A percentile compares a stretch with the other conserved stretches of the same genome.
Conservation (phyloP, 37 sponge, comb jelly and placozoan genomes). For the Haliclona indistincta region DNA sequence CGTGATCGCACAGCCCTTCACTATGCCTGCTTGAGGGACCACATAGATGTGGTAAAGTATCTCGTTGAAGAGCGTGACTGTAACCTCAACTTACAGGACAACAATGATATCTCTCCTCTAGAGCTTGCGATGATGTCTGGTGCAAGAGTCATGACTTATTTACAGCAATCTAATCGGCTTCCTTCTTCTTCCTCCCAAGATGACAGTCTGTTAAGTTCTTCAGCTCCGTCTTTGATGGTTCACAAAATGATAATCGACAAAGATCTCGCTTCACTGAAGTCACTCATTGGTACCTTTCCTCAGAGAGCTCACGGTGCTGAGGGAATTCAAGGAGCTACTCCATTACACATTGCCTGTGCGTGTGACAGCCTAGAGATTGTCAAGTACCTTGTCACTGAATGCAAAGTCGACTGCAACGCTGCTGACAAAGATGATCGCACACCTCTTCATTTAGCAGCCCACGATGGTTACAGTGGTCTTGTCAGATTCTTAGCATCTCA, state of each 20-base stretch:
- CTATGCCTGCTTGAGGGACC: constrained; percentile 24
- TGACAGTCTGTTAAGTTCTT: not conserved
- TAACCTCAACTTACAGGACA: constrained; percentile 7
- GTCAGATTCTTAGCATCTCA: constrained; percentile 25
- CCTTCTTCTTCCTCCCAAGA: not conserved
- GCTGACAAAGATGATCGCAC: constrained; percentile 36
- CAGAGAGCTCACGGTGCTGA: not conserved
- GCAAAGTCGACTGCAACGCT: constrained; percentile 11
- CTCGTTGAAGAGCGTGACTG: constrained; percentile 22
- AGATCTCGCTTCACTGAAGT: constrained; percentile 17
- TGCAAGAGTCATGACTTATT: constrained; percentile 1
- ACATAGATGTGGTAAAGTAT: constrained; percentile 13
- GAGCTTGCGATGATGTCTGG: constrained; percentile 10
- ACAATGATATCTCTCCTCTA: constrained; percentile 5
- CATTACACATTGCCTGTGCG: constrained; percentile 27
- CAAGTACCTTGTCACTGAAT: constrained; percentile 34
- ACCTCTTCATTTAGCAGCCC: constrained; percentile 44
- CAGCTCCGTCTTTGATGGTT: not conserved
- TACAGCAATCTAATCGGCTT: not conserved
- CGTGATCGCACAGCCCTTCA: constrained; percentile 19
- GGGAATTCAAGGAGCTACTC: constrained; percentile 26
- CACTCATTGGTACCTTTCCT: not conserved
- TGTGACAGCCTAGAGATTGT: constrained; percentile 34
- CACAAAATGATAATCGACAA: too few species aligned
- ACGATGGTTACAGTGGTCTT: constrained; percentile 22